Evolutionary conservation across 2,888 invertebrate genomes (phyloP).

Genomic region (Andrena chrysosceles): DNA sequence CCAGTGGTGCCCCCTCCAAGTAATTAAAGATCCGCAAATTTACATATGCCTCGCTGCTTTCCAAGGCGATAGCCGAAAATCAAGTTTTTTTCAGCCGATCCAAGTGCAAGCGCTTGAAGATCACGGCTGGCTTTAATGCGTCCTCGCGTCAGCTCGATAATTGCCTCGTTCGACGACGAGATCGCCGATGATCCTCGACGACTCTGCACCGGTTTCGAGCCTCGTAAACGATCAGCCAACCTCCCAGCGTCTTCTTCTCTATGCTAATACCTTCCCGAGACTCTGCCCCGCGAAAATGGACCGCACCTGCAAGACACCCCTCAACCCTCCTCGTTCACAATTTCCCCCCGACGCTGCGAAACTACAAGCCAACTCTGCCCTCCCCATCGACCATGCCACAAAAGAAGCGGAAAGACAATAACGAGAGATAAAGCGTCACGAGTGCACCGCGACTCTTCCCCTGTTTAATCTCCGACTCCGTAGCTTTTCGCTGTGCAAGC

Average conservation of each 20-base stretch:
- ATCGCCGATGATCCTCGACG: not conserved
- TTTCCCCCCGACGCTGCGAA: not conserved
- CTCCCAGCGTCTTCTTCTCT: not conserved
- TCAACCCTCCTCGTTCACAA: not conserved
- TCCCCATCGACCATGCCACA: not conserved
- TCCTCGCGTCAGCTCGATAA: not conserved
- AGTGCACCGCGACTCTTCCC: not conserved
- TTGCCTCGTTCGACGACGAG: conserved; percentile 20
- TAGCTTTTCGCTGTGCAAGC: conserved; percentile 4
- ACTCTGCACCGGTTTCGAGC: not conserved
- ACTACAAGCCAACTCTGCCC: not conserved
- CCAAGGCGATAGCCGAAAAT: not conserved
- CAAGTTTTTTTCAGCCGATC: conserved; percentile 9
- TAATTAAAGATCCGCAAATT: conserved; percentile 3
- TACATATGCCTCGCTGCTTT: conserved; percentile 1
- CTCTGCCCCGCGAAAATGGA: not conserved
- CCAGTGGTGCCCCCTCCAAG: not conserved
- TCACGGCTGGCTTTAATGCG: not conserved
- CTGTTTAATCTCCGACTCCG: conserved; percentile 20
- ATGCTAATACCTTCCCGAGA: not conserved
- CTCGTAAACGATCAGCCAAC: conserved; percentile 14
- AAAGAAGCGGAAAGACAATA: not conserved
- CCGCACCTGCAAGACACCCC: not conserved
- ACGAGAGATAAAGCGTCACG: conserved; percentile 1
- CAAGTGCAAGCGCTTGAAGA: not conserved